Evolutionary conservation across 2,888 invertebrate genomes (phyloP).

Genomic region (Ypsolopha sequella): DNA sequence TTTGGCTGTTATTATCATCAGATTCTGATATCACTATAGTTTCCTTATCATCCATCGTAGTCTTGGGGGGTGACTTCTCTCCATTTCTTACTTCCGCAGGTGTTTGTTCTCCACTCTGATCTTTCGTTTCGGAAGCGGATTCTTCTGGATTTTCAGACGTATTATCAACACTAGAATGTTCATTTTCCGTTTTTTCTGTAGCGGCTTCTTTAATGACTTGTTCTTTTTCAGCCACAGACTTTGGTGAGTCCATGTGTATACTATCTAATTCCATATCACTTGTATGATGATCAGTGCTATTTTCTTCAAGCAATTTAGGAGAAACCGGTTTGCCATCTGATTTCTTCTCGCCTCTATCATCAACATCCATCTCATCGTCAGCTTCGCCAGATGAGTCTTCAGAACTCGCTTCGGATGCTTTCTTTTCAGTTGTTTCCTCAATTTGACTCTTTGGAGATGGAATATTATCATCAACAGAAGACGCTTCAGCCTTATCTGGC

Average conservation of each 20-base stretch:
- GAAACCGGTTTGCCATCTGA: slow-evolving; percentile 48
- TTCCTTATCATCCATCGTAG: slow-evolving; percentile 49
- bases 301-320: slow-evolving; percentile 44
- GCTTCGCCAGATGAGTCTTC: slow-evolving; percentile 77
- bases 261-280: slow-evolving; percentile 66
- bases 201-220: slow-evolving; percentile 45
- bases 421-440: slow-evolving; percentile 33
- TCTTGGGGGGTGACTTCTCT: slow-evolving; percentile 38
- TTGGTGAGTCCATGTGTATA: slow-evolving; percentile 61
- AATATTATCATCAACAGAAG: slow-evolving; percentile 13
- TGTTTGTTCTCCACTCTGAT: slow-evolving; percentile 26
- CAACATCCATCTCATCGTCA: slow-evolving; percentile 77
- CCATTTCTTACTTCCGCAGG: slow-evolving; percentile 32
- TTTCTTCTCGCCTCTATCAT: slow-evolving; percentile 55
- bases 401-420: slow-evolving; percentile 60
- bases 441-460: slow-evolving; percentile 23
- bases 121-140: slow-evolving; percentile 17
- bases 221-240: slow-evolving; percentile 50
- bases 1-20: slow-evolving; percentile 62
- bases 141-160: slow-evolving; percentile 20
- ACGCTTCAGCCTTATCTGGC: slow-evolving; percentile 16
- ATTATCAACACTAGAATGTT: slow-evolving; percentile 18
- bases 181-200: slow-evolving; percentile 28
- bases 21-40: slow-evolving; percentile 62
- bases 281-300: slow-evolving; percentile 58